A percentile compares a stretch with the other conserved stretches of the same genome.
Conservation (phyloP, 2,888 invertebrate species). For the Loripinus fragilis region DNA sequence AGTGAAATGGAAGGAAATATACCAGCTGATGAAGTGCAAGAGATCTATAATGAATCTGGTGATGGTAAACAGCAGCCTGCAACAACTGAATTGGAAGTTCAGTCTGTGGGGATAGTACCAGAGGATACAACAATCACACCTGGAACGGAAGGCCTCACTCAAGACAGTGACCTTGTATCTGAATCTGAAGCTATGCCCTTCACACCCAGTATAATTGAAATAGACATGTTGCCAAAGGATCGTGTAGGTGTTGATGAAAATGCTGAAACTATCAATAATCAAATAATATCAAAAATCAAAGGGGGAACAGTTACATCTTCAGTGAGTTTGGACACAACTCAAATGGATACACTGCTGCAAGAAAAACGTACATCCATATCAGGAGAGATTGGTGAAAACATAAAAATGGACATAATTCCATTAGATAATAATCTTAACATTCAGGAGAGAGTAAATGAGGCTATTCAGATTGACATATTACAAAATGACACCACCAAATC, state of each 20-base stretch:
- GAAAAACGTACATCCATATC: too few species aligned
- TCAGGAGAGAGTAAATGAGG: not conserved
- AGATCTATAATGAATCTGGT: not conserved
- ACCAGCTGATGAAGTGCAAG: not conserved
- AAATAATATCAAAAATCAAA: too few species aligned
- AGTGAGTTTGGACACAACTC: too few species aligned
- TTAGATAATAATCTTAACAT: not conserved
- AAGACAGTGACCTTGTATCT: not conserved
- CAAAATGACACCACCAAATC: too few species aligned
- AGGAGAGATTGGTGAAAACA: not conserved
- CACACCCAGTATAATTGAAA: too few species aligned
- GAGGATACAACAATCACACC: not conserved
- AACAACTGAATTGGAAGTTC: not conserved
- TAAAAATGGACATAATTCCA: not conserved
- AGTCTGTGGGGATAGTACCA: not conserved
- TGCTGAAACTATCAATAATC: too few species aligned
- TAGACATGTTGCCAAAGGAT: too few species aligned
- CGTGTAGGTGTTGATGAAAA: too few species aligned
- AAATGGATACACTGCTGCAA: too few species aligned
- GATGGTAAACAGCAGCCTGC: not conserved
- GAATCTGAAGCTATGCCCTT: too few species aligned
- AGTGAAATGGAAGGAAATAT: not conserved
- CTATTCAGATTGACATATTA: not conserved
- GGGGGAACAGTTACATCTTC: too few species aligned
- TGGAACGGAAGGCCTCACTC: not conserved